A percentile compares a stretch with the other conserved stretches of the same genome.
Conservation (phyloP, 2,113 vertebrate species). For the Trematomus loennbergii region DNA sequence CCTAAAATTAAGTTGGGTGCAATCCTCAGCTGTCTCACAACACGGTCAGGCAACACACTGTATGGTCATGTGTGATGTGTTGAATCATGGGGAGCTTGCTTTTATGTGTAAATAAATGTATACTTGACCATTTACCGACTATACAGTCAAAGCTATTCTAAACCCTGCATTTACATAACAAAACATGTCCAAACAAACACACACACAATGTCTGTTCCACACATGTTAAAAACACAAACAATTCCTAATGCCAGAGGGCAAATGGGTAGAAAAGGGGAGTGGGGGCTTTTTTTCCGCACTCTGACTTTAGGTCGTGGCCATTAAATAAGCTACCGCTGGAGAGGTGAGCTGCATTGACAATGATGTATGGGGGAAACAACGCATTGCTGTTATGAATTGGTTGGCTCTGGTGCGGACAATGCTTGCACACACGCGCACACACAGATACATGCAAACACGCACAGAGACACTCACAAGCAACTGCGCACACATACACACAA, state of each 20-base stretch:
- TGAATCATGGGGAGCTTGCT: constrained; percentile 14
- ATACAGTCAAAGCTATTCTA: constrained; percentile 6
- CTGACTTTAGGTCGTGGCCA: constrained; percentile 74
- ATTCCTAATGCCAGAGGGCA: constrained; percentile 68
- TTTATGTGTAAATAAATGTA: constrained; percentile 12
- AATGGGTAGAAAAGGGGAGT: constrained; percentile 54
- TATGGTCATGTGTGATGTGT: constrained; percentile 8
- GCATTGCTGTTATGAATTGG: constrained; percentile 70
- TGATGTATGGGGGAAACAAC: constrained; percentile 80
- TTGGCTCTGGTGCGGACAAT: constrained; percentile 62
- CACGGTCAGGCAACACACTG: constrained; percentile 12
- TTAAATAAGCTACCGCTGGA: constrained; percentile 80
- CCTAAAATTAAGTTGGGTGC: constrained; percentile 48
- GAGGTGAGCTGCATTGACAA: constrained; percentile 80
- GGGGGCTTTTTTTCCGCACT: constrained; percentile 67
- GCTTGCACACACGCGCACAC: constrained; percentile 10
- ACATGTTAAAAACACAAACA: constrained; percentile 35
- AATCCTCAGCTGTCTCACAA: constrained; percentile 43
- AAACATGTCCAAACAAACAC: not conserved
- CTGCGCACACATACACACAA: constrained; percentile 31
- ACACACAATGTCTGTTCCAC: constrained; percentile 18
- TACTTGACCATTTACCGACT: not conserved
- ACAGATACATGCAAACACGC: constrained; percentile 37
- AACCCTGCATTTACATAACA: not conserved
- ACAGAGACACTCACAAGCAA: constrained; percentile 13